Base-by-base conservation (phyloP, 2,113 vertebrate genomes). In the Nothocercus julius region DNA sequence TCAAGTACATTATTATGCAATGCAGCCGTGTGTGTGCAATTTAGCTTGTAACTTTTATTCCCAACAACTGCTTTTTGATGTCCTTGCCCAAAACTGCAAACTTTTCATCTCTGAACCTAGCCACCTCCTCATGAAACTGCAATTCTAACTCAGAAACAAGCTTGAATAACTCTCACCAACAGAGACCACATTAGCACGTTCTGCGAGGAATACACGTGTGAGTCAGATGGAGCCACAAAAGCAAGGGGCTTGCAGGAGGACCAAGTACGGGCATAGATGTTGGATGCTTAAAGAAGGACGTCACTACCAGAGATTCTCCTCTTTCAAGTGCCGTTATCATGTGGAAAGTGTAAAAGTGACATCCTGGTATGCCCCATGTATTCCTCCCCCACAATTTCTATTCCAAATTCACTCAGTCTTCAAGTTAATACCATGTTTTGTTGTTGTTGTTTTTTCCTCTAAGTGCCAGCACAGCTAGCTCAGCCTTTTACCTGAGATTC, bases 401-500 rank as follows among this genome's bases (percentile, higher is more conserved):
- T 94, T 94, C 93, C 94, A 96, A 96, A 96, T 95, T 93, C 95
- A 62, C 90, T 96, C 90, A 87, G 85, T 92, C 87, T 92, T 95
- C 94, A 89, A 96, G 83, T 96, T 94, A 96, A 93, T 94, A 92
- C 69, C n/a, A n/a, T 92, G 92, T 51, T 92, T 95, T 49, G 20
- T 49, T 49, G 21, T 49, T 49, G 49, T 49, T 91, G 89, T 78
- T n/a, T 28, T 69, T 54, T 38, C 24, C 94, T 87, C 83, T 85
- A 89, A 87, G 93, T 96, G 93, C 92, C 92, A 92, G 94, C 92
- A 85, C 83, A 95, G 88, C 92, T 68, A 93, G 92, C 93, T 96
- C 93, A 96, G 95, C 88, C 95, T 97, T 92, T 85, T 96, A 96
- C 93, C 92, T 96, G 95, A 90, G 92, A 95, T 69, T 89, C 95